Percentiles rank a stretch among this genome's conserved stretches.
Conservation (phyloP, 53 echinoderm and acorn worm genomes). For the Holothuria leucospilota region DNA sequence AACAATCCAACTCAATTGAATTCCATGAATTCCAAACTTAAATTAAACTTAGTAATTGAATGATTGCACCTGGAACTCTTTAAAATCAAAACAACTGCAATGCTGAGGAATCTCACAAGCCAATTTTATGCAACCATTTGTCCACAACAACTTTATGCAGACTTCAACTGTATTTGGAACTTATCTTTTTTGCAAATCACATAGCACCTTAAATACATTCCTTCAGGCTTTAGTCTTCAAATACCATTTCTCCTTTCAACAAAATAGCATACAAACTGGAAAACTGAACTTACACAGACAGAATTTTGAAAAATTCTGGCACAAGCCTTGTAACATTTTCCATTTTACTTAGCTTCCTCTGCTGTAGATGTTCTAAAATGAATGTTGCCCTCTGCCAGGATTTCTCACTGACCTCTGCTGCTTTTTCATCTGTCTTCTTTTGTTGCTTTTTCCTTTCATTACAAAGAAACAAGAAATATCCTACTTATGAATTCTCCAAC, state of each 20-base stretch:
- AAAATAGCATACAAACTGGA: background rate
- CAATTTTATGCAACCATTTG: too few species aligned
- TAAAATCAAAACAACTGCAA: too few species aligned
- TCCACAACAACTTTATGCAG: too few species aligned
- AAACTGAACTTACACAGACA: slow-evolving; percentile 73
- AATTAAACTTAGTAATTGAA: too few species aligned
- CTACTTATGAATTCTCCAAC: background rate
- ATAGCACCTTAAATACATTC: too few species aligned
- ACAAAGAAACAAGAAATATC: background rate
- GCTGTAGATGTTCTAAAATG: slow-evolving; percentile 81
- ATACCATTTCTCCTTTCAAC: background rate
- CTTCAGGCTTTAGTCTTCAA: too few species aligned
- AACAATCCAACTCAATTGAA: too few species aligned
- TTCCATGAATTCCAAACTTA: too few species aligned
- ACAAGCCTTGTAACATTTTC: slow-evolving; percentile 61
- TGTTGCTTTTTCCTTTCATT: slow-evolving; percentile 38
- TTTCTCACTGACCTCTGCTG: slow-evolving; percentile 2
- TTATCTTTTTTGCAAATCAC: too few species aligned
- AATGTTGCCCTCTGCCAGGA: slow-evolving; percentile 81
- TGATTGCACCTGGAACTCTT: too few species aligned
- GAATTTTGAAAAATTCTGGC: slow-evolving; percentile 72
- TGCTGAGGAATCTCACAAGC: too few species aligned
- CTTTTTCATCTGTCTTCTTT: background rate
- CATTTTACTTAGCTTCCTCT: slow-evolving; percentile 81
- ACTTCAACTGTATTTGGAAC: too few species aligned